Conservation (phyloP, 2,113 vertebrate species). For the Malaclemys terrapin region DNA sequence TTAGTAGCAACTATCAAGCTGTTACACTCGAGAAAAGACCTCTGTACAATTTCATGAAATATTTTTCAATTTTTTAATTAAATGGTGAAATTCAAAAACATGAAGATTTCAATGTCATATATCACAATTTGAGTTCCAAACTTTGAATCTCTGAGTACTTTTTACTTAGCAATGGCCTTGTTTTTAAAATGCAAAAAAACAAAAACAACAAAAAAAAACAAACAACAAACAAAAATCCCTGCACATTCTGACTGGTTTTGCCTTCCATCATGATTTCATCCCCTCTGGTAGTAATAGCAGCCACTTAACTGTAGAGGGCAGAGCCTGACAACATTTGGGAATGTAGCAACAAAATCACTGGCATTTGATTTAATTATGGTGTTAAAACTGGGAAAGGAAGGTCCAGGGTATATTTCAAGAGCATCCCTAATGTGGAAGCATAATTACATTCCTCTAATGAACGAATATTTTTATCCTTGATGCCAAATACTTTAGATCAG, state of each 20-base stretch:
- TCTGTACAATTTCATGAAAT: neutral
- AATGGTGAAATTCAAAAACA: neutral
- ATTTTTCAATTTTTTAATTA: neutral
- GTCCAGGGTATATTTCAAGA: neutral
- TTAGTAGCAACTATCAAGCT: neutral
- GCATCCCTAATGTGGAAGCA: neutral
- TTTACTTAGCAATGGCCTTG: neutral
- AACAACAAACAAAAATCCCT: neutral
- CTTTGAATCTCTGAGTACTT: neutral
- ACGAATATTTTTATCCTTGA: neutral
- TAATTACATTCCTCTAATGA: neutral
- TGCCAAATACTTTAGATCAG: neutral
- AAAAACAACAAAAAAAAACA: neutral
- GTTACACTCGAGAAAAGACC: neutral
- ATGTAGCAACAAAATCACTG: rapidly evolving
- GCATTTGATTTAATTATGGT: rapidly evolving
- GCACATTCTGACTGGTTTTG: neutral
- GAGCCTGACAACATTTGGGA: neutral
- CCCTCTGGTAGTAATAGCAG: neutral
- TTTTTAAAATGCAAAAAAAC: neutral
- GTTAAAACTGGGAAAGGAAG: neutral
- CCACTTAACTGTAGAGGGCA: conserved; percentile 2
- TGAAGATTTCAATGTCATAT: neutral
- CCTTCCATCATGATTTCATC: rapidly evolving
- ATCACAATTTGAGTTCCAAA: neutral